phyloP scores from a whole-genome alignment of 2,113 vertebrate genomes.

The Odocoileus virginianus region DNA sequence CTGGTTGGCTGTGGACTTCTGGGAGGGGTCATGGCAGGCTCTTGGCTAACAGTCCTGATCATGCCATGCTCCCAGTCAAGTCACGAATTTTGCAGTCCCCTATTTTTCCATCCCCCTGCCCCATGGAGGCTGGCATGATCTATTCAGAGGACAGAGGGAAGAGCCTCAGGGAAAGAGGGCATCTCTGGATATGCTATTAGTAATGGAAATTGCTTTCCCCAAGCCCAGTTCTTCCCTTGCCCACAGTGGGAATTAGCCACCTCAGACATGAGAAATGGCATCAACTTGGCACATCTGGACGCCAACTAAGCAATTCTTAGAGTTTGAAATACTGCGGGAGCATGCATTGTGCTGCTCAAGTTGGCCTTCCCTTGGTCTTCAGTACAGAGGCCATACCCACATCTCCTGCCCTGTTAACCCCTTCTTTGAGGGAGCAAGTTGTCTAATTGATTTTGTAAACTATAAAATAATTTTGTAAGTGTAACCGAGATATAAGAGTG shows the following conservation, averaged over 20 bases:
- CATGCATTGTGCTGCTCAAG: background rate
- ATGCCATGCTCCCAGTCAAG: background rate
- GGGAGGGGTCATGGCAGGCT: background rate
- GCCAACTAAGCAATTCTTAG: slow-evolving; percentile 5
- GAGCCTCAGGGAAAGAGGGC: background rate
- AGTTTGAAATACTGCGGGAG: background rate
- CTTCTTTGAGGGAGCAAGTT: background rate
- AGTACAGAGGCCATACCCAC: background rate
- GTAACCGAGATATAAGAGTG: background rate
- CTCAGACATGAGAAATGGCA: slow-evolving; percentile 19
- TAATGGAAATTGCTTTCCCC: slow-evolving; percentile 26
- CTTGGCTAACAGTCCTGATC: background rate
- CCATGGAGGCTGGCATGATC: background rate
- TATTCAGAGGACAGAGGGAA: background rate
- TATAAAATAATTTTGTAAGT: background rate
- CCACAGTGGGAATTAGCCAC: slow-evolving; percentile 8
- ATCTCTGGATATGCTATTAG: background rate
- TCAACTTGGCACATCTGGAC: background rate
- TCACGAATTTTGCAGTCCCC: background rate
- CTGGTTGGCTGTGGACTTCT: background rate
- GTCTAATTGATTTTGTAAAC: background rate
- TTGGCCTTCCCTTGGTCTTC: background rate
- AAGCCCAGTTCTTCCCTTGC: background rate
- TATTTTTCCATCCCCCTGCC: background rate
- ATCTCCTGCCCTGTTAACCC: background rate